Conservation (phyloP, 2,797 vertebrate genomes). For the Oreochromis mossambicus region DNA sequence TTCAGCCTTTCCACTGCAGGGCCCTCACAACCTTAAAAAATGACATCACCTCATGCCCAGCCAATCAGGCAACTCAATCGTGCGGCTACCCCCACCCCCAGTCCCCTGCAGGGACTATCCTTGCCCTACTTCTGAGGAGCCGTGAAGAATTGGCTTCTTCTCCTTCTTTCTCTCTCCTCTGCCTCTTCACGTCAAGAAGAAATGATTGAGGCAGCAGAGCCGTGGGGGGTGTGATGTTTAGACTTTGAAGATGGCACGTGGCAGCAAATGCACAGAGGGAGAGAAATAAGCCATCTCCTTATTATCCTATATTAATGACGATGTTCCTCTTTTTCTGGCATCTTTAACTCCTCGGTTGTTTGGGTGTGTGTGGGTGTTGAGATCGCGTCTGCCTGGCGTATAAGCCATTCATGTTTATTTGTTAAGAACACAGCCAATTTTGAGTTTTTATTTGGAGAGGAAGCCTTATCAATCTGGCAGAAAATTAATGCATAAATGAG, state of each 20-base stretch:
- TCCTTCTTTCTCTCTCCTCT: conserved; percentile 13
- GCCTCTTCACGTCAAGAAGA: conserved; percentile 43
- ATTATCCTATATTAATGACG: conserved; percentile 22
- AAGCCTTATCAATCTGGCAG: not conserved
- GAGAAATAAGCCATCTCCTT: not conserved
- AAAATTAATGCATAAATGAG: not conserved
- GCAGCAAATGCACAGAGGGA: not conserved
- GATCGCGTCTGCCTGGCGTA: not conserved
- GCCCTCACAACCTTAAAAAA: conserved; percentile 15
- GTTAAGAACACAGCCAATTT: not conserved
- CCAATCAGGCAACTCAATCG: conserved; percentile 57
- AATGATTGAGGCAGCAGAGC: conserved; percentile 58
- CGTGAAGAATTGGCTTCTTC: conserved; percentile 67
- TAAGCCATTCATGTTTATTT: not conserved
- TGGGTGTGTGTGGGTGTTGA: not conserved
- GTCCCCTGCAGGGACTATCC: conserved; percentile 54
- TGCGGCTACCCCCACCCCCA: conserved; percentile 11
- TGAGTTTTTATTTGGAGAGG: not conserved
- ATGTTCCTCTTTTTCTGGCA: not conserved
- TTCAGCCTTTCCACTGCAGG: conserved; percentile 9
- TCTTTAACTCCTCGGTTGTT: conserved; percentile 5
- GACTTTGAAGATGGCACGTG: conserved; percentile 47
- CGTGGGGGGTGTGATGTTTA: conserved; percentile 36
- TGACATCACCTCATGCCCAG: conserved; percentile 39
- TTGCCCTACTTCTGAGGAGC: conserved; percentile 75